Conservation (phyloP, 1,140 invertebrate genomes). For the Drosophila bocqueti region DNA sequence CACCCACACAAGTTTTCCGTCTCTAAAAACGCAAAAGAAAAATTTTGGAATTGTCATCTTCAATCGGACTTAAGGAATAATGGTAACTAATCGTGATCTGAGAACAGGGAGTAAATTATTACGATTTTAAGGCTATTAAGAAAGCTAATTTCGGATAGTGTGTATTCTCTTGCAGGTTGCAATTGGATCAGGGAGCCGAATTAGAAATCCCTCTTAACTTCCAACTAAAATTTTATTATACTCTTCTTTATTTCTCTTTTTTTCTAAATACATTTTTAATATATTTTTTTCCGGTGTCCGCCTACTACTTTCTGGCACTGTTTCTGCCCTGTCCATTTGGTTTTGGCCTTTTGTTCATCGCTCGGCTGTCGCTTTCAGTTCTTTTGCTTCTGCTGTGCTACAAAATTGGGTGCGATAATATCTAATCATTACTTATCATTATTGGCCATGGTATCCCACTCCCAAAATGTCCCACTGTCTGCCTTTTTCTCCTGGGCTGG, state of each 20-base stretch:
- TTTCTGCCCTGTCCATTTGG: slow-evolving; percentile 21
- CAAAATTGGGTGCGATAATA: slow-evolving; percentile 78
- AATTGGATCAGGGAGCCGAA: not conserved
- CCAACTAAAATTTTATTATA: not conserved
- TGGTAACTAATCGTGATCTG: not conserved
- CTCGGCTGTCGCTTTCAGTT: slow-evolving; percentile 53
- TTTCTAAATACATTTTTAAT: not conserved
- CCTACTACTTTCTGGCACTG: not conserved
- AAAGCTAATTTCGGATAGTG: too few species aligned
- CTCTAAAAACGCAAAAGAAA: slow-evolving; percentile 1
- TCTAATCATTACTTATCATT: slow-evolving; percentile 84
- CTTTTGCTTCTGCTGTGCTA: slow-evolving; percentile 26
- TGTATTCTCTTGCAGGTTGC: too few species aligned
- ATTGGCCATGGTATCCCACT: slow-evolving; percentile 54
- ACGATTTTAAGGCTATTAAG: too few species aligned
- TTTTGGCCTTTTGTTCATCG: slow-evolving; percentile 35
- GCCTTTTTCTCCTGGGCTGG: slow-evolving; percentile 15
- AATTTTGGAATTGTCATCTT: not conserved
- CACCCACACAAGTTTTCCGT: slow-evolving; percentile 25
- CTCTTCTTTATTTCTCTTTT: not conserved
- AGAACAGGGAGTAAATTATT: not conserved
- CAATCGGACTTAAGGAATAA: not conserved
- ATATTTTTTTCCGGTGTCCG: slow-evolving; percentile 5
- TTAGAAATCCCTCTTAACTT: not conserved
- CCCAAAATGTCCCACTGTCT: not conserved